Evolutionary conservation across 2,797 vertebrate species (phyloP), one percentile per base, ranked within the genome.

Genomic region (Austrolebias charrua): DNA sequence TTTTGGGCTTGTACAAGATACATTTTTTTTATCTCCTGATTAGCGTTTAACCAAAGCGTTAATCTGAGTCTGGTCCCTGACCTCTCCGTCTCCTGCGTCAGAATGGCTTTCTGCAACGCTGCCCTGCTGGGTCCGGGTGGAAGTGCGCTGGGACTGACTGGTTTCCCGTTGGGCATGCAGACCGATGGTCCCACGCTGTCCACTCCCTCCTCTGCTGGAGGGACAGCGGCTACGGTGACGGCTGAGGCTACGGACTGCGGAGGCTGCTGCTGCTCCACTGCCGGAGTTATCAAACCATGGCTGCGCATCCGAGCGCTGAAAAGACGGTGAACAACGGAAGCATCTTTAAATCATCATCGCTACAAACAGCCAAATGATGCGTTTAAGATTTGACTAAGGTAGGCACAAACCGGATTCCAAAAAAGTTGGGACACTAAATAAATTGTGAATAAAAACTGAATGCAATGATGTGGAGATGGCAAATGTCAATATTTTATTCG

Each of bases 41-140:
- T 3, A 24, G 24, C 24, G 3, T 24, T 24, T 24, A 24, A 24
- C 2, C 24, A 24, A 24, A 24, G 24, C 24, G 24, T 24, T 2
- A 24, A 24, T 24, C 24, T 4, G 43, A 57, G 61, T 51, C 15
- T 18, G 9, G 55, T 47, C 18, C 19, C 76, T 29, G 6, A 96
- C 95, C 94, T 93, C 79, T 98, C 96, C 0, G 93, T 92, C 71
- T 96, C 95, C 82, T 97, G 95, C 15, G 93, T 93, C 51, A 95
- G 90, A 58, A 98, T 91, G 13, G 95, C 95, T 75, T 95, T 95
- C 82, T 96, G 94, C 60, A 96, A 91, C 16, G 94, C 91, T 12
- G 94, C 93, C 28, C 94, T 93, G 78, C 92, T 94, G 13, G 94
- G 90, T 5, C 95, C 95, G 0, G 91, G 80, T 0, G 94, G 95